Evolutionary conservation across 2,113 vertebrate species (phyloP).

Genomic region (Zosterops japonicus): DNA sequence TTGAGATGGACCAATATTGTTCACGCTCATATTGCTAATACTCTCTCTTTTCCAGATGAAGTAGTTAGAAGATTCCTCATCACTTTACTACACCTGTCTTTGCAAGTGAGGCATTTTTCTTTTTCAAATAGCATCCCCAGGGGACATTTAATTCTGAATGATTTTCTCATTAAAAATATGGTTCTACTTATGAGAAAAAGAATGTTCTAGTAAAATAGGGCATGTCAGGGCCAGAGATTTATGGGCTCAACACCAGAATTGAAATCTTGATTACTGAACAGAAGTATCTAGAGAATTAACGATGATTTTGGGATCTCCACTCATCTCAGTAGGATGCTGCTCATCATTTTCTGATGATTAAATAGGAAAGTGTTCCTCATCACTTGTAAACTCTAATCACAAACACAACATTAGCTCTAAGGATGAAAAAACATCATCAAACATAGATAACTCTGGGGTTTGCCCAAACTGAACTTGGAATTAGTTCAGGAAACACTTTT

Average conservation of each 20-base stretch:
- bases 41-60: not conserved
- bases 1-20: not conserved
- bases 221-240: slow-evolving; percentile 15
- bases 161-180: slow-evolving; percentile 41
- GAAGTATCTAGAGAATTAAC: not conserved
- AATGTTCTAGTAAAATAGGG: slow-evolving; percentile 1
- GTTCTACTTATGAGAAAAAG: slow-evolving; percentile 30
- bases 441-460: not conserved
- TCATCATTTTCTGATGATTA: slow-evolving; percentile 5
- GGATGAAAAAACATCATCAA: not conserved
- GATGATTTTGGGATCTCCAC: not conserved
- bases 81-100: slow-evolving; percentile 26
- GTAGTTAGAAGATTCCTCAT: not conserved
- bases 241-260: not conserved
- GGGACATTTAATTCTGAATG: slow-evolving; percentile 28
- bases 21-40: not conserved
- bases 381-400: not conserved
- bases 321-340: not conserved
- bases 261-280: not conserved
- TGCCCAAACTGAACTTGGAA: not conserved
- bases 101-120: slow-evolving; percentile 31
- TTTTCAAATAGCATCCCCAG: not conserved
- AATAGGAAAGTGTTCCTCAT: not conserved
- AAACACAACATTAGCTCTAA: not conserved
- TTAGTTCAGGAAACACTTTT: not conserved